These are phyloP conservation scores for Rhagologus leucostigma DNA, from an alignment of 2,113 vertebrate genomes.

Conservation along the genomic window DNA sequence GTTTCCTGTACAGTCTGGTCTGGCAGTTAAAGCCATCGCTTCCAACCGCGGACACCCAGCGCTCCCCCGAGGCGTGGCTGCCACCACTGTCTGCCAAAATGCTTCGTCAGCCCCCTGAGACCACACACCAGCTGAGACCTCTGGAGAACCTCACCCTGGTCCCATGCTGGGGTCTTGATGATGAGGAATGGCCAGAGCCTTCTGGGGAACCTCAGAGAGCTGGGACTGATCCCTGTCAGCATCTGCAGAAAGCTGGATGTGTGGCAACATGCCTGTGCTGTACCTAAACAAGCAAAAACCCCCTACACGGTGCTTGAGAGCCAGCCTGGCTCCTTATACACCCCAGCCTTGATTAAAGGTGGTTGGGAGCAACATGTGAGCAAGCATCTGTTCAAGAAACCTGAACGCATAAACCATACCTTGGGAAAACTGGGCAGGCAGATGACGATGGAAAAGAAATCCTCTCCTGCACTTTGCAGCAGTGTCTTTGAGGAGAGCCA, in stretches of 20 bases:
- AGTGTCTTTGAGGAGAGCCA: fast-evolving
- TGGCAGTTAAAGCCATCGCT: not conserved
- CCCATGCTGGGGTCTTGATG: not conserved
- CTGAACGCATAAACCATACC: not conserved
- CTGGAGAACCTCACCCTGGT: not conserved
- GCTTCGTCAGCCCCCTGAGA: not conserved
- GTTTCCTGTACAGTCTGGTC: not conserved
- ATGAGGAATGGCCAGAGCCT: not conserved
- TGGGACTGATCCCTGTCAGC: not conserved
- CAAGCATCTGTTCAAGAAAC: not conserved
- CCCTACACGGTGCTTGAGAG: not conserved
- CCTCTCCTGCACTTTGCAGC: not conserved
- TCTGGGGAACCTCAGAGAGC: not conserved
- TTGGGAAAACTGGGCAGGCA: not conserved
- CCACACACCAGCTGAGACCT: no score
- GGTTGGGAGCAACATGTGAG: not conserved
- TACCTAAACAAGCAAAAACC: not conserved
- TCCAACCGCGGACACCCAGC: fast-evolving
- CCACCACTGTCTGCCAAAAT: not conserved
- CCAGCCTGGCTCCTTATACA: not conserved
- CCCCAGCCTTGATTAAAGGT: not conserved
- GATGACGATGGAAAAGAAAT: not conserved
- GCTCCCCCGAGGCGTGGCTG: not conserved
- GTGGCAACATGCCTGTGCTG: no score
- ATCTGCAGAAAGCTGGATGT: not conserved